phyloP scores from a whole-genome alignment of 2,888 invertebrate genomes.

The Microchrysa polita region DNA sequence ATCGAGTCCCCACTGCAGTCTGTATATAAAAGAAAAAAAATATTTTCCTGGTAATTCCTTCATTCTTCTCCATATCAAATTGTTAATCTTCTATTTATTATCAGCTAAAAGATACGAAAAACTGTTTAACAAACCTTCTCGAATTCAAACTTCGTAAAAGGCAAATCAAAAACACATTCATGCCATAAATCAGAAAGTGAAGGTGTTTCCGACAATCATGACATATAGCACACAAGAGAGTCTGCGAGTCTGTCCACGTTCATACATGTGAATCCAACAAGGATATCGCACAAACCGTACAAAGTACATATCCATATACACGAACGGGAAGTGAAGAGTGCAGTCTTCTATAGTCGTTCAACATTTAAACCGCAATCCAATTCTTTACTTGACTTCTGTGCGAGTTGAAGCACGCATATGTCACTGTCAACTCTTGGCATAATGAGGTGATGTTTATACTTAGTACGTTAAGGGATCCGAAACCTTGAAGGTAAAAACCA shows the following conservation, averaged over 20 bases:
- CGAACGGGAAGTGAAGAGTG: too few relatives aligned
- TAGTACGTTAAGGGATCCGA: slow-evolving; percentile 13
- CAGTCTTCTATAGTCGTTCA: not conserved
- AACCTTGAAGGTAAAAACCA: slow-evolving; percentile 45
- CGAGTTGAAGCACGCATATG: slow-evolving; percentile 43
- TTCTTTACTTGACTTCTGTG: slow-evolving; percentile 11
- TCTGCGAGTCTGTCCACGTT: too few relatives aligned
- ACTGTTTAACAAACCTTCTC: not conserved
- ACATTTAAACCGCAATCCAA: slow-evolving; percentile 30
- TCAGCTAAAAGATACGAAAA: slow-evolving; percentile 2
- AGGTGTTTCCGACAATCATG: slow-evolving; percentile 34
- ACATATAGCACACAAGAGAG: not conserved
- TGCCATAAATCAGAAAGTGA: slow-evolving; percentile 39
- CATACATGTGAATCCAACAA: not conserved
- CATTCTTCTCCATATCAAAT: too few relatives aligned
- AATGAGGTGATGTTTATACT: slow-evolving; percentile 11
- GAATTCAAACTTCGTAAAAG: slow-evolving; percentile 4
- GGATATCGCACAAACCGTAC: not conserved
- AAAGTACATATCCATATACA: not conserved
- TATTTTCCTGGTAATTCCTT: too few relatives aligned
- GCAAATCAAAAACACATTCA: slow-evolving; percentile 42
- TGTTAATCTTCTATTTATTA: slow-evolving; percentile 19
- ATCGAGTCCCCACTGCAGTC: too few relatives aligned
- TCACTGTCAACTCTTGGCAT: slow-evolving; percentile 43
- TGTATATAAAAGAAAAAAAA: too few relatives aligned